phyloP scores from a whole-genome alignment of 2,888 invertebrate genomes.

The Lysandra bellargus region DNA sequence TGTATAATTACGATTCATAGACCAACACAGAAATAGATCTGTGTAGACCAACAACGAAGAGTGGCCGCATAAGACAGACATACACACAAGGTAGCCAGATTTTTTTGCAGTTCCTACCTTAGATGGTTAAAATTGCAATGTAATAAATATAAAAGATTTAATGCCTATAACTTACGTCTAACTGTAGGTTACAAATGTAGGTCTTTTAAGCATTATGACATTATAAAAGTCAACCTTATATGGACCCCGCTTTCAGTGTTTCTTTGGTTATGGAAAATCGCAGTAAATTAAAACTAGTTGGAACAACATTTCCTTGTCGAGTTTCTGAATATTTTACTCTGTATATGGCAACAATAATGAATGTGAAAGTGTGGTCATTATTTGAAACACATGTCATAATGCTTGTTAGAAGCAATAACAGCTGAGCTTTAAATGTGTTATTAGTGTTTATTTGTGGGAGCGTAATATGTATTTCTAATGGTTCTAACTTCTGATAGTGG shows the following conservation, averaged over 20 bases:
- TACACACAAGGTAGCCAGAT: no score
- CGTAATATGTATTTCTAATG: not conserved
- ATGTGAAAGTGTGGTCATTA: slow-evolving; percentile 20
- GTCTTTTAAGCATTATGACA: slow-evolving; percentile 19
- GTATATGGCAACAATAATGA: slow-evolving; percentile 29
- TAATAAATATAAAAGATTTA: slow-evolving; percentile 7
- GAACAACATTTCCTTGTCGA: slow-evolving; percentile 22
- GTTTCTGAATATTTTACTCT: slow-evolving; percentile 28
- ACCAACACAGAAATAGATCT: no score
- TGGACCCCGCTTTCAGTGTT: slow-evolving; percentile 5
- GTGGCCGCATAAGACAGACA: no score
- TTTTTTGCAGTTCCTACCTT: no score
- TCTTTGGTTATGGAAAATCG: slow-evolving; percentile 19
- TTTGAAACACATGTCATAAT: slow-evolving; percentile 3
- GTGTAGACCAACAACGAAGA: no score
- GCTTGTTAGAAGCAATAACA: slow-evolving; percentile 15
- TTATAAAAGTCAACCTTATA: slow-evolving; percentile 21
- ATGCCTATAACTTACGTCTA: not conserved
- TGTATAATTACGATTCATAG: no score
- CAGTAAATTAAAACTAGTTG: slow-evolving; percentile 28
- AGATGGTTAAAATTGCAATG: no score
- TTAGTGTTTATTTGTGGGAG: not conserved
- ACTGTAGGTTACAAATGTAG: slow-evolving; percentile 7
- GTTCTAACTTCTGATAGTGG: not conserved
- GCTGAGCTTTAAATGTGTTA: not conserved